These are phyloP conservation scores for Lathamus discolor DNA, from an alignment of 2,113 vertebrate species.

Conservation along the genomic window DNA sequence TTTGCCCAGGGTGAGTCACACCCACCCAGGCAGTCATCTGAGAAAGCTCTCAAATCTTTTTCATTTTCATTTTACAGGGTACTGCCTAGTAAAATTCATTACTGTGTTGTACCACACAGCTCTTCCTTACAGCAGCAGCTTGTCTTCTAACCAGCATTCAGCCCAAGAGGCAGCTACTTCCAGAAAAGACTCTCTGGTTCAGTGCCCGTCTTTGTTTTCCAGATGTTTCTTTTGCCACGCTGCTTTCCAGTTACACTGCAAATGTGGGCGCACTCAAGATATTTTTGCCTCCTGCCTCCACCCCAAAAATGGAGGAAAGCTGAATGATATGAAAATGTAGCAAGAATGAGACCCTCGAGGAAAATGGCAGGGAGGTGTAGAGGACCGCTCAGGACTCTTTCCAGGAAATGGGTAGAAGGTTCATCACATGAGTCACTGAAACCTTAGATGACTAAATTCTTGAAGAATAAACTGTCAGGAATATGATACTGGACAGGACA, in stretches of 20 bases:
- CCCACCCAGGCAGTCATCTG: not conserved
- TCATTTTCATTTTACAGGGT: conserved; percentile 17
- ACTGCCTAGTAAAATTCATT: conserved; percentile 1
- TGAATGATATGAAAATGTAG: not conserved
- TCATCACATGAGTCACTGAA: conserved; percentile 57
- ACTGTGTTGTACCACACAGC: not conserved
- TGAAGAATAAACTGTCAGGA: conserved; percentile 55
- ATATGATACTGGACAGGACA: conserved; percentile 28
- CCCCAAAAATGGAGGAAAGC: not conserved
- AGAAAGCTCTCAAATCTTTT: not conserved
- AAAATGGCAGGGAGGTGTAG: not conserved
- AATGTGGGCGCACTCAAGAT: not conserved
- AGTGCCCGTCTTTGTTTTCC: not conserved
- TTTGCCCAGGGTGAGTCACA: conserved; percentile 34
- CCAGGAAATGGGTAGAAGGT: conserved; percentile 49
- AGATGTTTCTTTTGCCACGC: not conserved
- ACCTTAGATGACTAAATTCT: conserved; percentile 42
- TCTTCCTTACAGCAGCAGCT: not conserved
- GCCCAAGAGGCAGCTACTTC: not conserved
- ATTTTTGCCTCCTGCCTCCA: not conserved
- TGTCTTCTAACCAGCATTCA: not conserved
- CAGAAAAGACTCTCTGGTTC: not conserved
- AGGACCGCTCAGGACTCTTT: not conserved
- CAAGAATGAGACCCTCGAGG: not conserved
- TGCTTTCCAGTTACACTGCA: not conserved